Base-by-base conservation (phyloP, 2,797 vertebrate species). In the Fundulus diaphanus region DNA sequence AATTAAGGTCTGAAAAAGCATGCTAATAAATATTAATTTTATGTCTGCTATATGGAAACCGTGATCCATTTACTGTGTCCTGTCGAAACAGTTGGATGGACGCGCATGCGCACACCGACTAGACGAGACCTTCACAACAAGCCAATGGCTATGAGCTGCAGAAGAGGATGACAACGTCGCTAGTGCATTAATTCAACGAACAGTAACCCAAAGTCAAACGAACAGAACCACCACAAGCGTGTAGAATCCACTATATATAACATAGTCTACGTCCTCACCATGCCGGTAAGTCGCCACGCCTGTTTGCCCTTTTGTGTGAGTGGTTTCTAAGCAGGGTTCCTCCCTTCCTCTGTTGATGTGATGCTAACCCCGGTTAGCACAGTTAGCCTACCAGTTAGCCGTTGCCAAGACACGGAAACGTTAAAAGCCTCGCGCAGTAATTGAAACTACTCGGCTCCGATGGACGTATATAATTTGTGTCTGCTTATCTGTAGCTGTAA, bases 201-300 rank as follows among this genome's bases (percentile, higher is more conserved):
- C 37, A 67, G 24, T 90, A 79, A 86, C 22, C 56, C n/a, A 12
- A 18, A 68, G 11, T 76, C 76, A 49, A 15, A 73, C 70, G 29
- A 83, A 65, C 73, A 75, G 52, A 57, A 3, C 9, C 15, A 49
- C 29, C 4, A n/a, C 16, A 65, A 44, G 27, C 29, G 20, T 6
- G 70, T 37, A 0, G 18, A 12, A 51, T 13, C 42, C 5, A 73
- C 20, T 29, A 42, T 1, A 57, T 48, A 15, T 2, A 57, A 13
- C 20, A 27, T 13, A 20, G 13, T 35, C 33, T 46, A 46, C 63
- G 16, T 18, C 70, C n/a, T 73, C 68, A 85, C 70, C 0, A 96
- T 96, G 95, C 94, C 93, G 93, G 95, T 95, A 94, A 93, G 95
- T 88, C 74, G 63, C 11, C 48, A 66, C 18, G 31, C 35, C 35